Base-by-base conservation (phyloP, 2,888 invertebrate species). In the Phania funesta region DNA sequence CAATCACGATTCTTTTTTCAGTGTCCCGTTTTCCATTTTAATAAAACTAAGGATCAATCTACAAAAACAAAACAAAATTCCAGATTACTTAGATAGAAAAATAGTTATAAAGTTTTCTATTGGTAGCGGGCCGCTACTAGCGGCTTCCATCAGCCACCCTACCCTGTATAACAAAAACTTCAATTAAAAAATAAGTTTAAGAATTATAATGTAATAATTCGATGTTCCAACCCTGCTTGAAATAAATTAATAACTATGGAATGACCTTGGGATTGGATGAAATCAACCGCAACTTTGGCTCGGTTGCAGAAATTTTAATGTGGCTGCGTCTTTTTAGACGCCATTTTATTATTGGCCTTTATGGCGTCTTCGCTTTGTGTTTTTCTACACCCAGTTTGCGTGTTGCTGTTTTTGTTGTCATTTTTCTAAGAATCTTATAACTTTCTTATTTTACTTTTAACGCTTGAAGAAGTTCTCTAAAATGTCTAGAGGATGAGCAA, bases 341-440 rank as follows among this genome's bases (percentile, higher is more conserved):
- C 50, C 60, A 73, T 29, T 26, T 52, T 48, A 50, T 38, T 50
- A 73, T 50, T 22, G 26, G 38, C 26, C 71, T 60, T 73, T 50
- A 20, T 73, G 71, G 71, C 60, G 71, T 16, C 71, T 62, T 22
- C 13, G 0, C 56, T 48, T 32, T 46, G 35, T 6, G 7, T 50
- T 46, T 58, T 60, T 7, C n/a, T 22, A 48, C 24, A 50, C 24
- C 48, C 35, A 9, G 22, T 29, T 22, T 16, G 7, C 16, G 20
- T 58, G 13, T 18, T 35, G 3, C n/a, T 24, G 16, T 46, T 38
- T 32, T 9, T 32, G 8, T 32, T 32, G 13, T 38, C n/a, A n/a
- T 1, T 38, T 38, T 13, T 13, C n/a, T 13, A 2, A 2, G 13
- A 38, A 38, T 26, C 6, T 5, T 11, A 38, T 38, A 38, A 38